Conservation (phyloP, 2,113 vertebrate species). For the Trochalopteron elliotii region DNA sequence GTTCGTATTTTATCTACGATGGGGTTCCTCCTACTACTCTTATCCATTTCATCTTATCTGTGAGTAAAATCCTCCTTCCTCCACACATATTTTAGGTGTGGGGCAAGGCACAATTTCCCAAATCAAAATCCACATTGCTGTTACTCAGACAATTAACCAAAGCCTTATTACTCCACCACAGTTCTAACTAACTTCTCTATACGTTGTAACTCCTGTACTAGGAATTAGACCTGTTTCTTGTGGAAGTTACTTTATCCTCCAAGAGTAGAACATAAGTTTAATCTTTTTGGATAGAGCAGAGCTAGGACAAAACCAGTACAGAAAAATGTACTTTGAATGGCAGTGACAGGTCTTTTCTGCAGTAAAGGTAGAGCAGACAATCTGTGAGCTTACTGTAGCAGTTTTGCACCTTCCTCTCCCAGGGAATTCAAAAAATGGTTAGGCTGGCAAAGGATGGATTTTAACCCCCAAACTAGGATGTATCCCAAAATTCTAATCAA, state of each 20-base stretch:
- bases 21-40: neutral
- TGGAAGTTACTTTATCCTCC: neutral
- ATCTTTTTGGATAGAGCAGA: neutral
- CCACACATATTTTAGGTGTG: neutral
- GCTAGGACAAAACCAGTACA: neutral
- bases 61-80: neutral
- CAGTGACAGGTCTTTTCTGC: neutral
- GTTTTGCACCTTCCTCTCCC: neutral
- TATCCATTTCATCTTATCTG: neutral
- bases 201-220: neutral
- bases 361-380: neutral
- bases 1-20: neutral
- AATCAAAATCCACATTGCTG: neutral
- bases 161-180: neutral
- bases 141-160: neutral
- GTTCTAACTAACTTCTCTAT: neutral
- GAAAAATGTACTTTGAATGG: neutral
- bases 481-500: neutral
- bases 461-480: neutral
- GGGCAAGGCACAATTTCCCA: neutral
- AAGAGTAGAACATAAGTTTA: neutral
- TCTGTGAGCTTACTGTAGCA: neutral
- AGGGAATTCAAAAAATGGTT: neutral
- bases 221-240: neutral
- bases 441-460: neutral